Evolutionary conservation across 2,797 vertebrate species (phyloP), one percentile per base, ranked within the genome.

Genomic region (Emydoidea blandingii): DNA sequence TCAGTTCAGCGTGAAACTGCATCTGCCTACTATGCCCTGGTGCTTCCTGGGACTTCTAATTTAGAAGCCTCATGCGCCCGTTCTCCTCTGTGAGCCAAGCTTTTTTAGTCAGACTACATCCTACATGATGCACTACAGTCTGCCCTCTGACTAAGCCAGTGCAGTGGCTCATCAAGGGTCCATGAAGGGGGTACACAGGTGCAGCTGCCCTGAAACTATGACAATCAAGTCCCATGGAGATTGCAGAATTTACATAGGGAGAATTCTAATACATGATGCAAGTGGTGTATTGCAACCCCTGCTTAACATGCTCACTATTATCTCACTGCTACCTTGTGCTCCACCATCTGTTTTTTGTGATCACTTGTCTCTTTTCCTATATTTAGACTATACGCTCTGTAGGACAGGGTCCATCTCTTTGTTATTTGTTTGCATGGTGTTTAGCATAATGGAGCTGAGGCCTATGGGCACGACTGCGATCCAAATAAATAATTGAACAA

Each of bases 171-270:
- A 10, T 0, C 0, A 0, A 90, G 85, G 88, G 1, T 54, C 47
- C 80, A 25, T 9, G 27, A 83, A 81, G 15, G 5, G 29, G 65
- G 34, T 81, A 81, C 16, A 76, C 5, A 79, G 1, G 59, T 10
- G 41, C 11, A 65, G 2, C 1, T 91, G 27, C 57, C 29, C 3
- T 53, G n/a, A 12, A 89, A 93, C 83, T 12, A 9, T 41, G 93
- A 87, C 83, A 82, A 44, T 23, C 31, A 81, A 29, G 5, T 3
- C 62, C 72, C 80, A 72, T 85, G 12, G 76, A 85, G 87, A 85
- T 5, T 85, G 50, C 0, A 59, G 34, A 53, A 88, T 52, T 92
- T 37, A 85, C 56, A 88, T 3, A 72, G 18, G n/a, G 29, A 72
- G n/a, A 72, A 47, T 47, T 76, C 41, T 23, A 50, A 5, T 44